Percentiles rank a stretch among this genome's conserved stretches.
Conservation (phyloP, 2,888 invertebrate species). For the Rhopalosiphum nymphaeae region DNA sequence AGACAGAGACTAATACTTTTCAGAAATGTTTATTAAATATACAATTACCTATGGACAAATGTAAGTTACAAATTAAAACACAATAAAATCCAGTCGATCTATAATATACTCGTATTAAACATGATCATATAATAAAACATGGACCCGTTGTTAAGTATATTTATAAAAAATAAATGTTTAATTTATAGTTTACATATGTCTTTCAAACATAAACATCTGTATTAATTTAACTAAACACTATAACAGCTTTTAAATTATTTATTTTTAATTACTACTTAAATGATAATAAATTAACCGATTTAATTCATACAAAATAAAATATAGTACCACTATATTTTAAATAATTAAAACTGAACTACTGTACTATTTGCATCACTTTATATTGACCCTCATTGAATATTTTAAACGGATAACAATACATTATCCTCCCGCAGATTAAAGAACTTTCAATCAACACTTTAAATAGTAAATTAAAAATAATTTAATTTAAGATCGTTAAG, state of each 20-base stretch:
- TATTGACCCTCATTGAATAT: background rate
- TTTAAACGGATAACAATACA: slow-evolving; percentile 47
- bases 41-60: background rate
- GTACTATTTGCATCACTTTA: slow-evolving; percentile 7
- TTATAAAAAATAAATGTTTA: background rate
- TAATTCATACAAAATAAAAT: background rate
- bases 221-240: background rate
- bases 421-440: slow-evolving; percentile 16
- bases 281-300: background rate
- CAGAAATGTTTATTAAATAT: too few relatives aligned
- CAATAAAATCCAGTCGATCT: background rate
- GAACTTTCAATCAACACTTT: slow-evolving; percentile 36
- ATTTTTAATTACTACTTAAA: background rate
- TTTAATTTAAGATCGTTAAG: background rate
- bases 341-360: background rate
- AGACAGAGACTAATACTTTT: background rate
- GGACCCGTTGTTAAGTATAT: background rate
- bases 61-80: background rate
- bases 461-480: slow-evolving; percentile 28
- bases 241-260: background rate
- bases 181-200: background rate
- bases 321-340: background rate
- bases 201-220: background rate
- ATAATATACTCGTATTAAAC: background rate
- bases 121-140: background rate